These are phyloP conservation scores for Holacanthella duospinosa DNA, from an alignment of 2,888 invertebrate species.

Conservation along the genomic window DNA sequence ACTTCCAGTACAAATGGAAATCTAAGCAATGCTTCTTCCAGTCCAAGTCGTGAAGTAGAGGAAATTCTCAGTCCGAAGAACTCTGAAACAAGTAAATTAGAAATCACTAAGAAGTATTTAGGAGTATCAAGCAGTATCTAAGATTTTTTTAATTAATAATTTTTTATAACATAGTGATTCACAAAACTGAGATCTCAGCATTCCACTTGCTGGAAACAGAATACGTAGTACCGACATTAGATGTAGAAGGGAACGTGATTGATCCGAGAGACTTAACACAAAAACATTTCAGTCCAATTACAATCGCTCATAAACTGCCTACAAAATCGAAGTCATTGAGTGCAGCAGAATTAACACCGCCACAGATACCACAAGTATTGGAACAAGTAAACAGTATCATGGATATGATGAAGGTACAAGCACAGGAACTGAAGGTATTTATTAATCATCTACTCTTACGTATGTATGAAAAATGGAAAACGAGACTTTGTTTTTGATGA, in stretches of 20 bases:
- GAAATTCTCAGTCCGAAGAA: slow-evolving; percentile 59
- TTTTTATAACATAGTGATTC: not conserved
- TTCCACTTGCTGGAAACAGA: not conserved
- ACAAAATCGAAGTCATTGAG: not conserved
- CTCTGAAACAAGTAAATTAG: not conserved
- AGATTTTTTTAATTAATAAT: not conserved
- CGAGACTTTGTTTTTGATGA: not conserved
- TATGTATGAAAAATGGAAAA: too few species aligned
- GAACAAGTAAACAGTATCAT: slow-evolving; percentile 33
- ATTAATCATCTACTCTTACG: not conserved
- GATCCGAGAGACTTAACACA: not conserved
- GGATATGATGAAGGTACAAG: slow-evolving; percentile 31
- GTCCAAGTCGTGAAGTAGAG: slow-evolving; percentile 79
- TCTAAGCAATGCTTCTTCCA: slow-evolving; percentile 41
- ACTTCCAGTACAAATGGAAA: slow-evolving; percentile 22
- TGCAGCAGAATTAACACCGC: slow-evolving; percentile 10
- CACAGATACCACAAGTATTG: slow-evolving; percentile 22
- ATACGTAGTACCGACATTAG: not conserved
- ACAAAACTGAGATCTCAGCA: not conserved
- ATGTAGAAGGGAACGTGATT: not conserved
- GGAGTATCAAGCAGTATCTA: too few species aligned
- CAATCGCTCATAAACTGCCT: not conserved
- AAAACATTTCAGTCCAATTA: not conserved
- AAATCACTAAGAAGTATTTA: too few species aligned
- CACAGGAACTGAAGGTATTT: slow-evolving; percentile 30